Percentiles rank a stretch among this genome's conserved stretches.
These are phyloP conservation scores for Lochmaea crataegi DNA, from an alignment of 2,888 invertebrate species.

Conservation along the genomic window DNA sequence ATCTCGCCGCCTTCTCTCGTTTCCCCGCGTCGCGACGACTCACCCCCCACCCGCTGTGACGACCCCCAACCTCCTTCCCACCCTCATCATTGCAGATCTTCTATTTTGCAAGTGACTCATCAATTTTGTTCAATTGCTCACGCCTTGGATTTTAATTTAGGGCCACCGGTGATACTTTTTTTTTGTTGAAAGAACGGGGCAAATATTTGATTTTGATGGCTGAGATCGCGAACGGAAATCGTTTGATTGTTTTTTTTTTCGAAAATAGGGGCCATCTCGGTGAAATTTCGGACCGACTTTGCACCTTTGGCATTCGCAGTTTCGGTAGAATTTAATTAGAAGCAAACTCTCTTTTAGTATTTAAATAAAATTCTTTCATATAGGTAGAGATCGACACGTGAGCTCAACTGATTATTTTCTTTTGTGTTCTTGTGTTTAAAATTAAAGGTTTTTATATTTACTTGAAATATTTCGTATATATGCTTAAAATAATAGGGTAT, in stretches of 20 bases:
- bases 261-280: not conserved
- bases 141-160: conserved; percentile 54
- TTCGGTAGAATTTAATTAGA: no score
- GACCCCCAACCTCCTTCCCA: conserved; percentile 39
- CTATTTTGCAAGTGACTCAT: conserved; percentile 67
- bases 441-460: no score
- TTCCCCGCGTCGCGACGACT: conserved; percentile 40
- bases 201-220: conserved; percentile 22
- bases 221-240: conserved; percentile 28
- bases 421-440: no score
- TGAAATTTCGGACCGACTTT: not conserved
- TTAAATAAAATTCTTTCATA: not conserved
- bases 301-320: not conserved
- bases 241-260: conserved; percentile 10
- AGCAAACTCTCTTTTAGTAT: not conserved
- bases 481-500: no score
- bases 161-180: conserved; percentile 17
- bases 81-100: conserved; percentile 54
- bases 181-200: conserved; percentile 2
- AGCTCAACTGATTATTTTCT: no score
- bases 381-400: no score
- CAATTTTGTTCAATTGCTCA: conserved; percentile 57
- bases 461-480: no score
- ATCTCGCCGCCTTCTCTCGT: conserved; percentile 69
- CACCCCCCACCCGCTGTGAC: conserved; percentile 49